Percentiles rank a stretch among this genome's conserved stretches.
phyloP scores from a whole-genome alignment of 2,888 invertebrate species.

The Meta bourneti region DNA sequence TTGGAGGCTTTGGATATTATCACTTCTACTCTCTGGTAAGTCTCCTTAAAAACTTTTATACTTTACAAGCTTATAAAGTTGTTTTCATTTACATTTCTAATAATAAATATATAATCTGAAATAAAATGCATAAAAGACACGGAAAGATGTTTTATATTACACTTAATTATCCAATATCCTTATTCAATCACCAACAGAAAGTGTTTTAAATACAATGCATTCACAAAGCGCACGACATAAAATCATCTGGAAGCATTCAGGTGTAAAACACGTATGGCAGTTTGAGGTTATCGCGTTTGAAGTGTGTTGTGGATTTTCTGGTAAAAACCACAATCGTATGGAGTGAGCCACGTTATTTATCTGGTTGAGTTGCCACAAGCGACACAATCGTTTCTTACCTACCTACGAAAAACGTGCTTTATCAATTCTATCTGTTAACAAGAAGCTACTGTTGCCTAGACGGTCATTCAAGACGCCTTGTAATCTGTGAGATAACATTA shows the following conservation, averaged over 20 bases:
- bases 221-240: too few relatives aligned
- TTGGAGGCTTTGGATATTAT: constrained; percentile 63
- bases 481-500: constrained; percentile 33
- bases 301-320: background rate
- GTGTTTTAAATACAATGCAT: too few relatives aligned
- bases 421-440: constrained; percentile 41
- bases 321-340: background rate
- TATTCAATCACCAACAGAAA: too few relatives aligned
- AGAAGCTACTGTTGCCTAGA: constrained; percentile 23
- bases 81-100: background rate
- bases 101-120: too few relatives aligned
- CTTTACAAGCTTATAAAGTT: background rate
- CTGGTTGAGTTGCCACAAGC: background rate
- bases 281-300: too few relatives aligned
- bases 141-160: too few relatives aligned
- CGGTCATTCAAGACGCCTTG: constrained; percentile 12
- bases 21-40: constrained; percentile 63
- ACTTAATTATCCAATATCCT: too few relatives aligned
- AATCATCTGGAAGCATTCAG: too few relatives aligned
- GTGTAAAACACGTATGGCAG: too few relatives aligned
- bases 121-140: too few relatives aligned
- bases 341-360: constrained; percentile 3
- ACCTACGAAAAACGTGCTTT: constrained; percentile 15
- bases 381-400: constrained; percentile 4
- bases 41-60: constrained; percentile 4